phyloP scores from a whole-genome alignment of 1,140 invertebrate genomes.

The Caenorhabditis remanei region DNA sequence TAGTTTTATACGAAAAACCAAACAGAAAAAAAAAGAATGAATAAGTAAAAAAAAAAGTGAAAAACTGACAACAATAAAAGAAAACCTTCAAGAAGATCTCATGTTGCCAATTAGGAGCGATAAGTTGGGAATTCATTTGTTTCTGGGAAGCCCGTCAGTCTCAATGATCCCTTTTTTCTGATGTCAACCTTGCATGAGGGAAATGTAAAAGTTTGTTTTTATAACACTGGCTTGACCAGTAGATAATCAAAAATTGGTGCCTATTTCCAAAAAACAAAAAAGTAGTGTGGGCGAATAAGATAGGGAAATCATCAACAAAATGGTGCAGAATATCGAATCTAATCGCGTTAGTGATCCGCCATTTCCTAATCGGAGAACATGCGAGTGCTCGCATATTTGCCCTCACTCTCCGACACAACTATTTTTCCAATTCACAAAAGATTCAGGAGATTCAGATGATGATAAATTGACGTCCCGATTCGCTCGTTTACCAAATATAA shows the following conservation, averaged over 20 bases:
- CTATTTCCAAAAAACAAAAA: background rate
- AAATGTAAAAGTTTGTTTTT: no score
- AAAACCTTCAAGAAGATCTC: background rate
- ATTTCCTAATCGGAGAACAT: slow-evolving; percentile 31
- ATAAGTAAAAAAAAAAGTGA: background rate
- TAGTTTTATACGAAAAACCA: no score
- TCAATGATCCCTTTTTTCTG: no score
- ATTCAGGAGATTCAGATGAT: slow-evolving; percentile 10
- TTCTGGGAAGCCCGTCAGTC: background rate
- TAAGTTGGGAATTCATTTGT: slow-evolving; percentile 5
- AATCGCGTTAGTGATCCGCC: slow-evolving; percentile 38
- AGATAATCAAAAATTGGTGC: background rate
- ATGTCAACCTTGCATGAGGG: no score
- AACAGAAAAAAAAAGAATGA: background rate
- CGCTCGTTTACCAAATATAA: background rate
- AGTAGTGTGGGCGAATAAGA: background rate
- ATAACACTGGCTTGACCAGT: no score
- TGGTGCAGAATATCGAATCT: slow-evolving; percentile 32
- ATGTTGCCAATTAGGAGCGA: background rate
- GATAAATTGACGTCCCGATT: background rate
- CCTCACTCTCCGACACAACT: background rate
- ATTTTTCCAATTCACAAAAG: background rate
- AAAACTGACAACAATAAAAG: background rate
- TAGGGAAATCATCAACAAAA: slow-evolving; percentile 23
- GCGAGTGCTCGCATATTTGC: background rate